These are phyloP conservation scores for Crematogaster levior DNA, from an alignment of 2,888 invertebrate genomes.

Conservation along the genomic window DNA sequence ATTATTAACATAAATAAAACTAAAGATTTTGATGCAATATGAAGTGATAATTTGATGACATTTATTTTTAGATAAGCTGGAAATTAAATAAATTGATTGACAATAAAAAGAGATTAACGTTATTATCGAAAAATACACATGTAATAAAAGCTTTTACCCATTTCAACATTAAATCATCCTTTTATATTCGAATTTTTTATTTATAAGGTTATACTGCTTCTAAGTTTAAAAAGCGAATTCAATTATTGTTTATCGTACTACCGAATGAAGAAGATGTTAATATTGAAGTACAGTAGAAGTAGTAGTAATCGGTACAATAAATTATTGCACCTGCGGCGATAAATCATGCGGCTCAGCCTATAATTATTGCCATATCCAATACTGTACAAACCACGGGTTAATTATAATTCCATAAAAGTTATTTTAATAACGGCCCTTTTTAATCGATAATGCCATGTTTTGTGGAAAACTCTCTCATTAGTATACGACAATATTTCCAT, in stretches of 20 bases:
- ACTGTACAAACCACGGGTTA: slow-evolving; percentile 45
- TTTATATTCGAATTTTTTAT: background rate
- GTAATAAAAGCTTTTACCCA: background rate
- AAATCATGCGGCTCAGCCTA: slow-evolving; percentile 66
- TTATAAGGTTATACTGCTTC: background rate
- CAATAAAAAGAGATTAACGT: background rate
- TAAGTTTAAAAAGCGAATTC: slow-evolving; percentile 17
- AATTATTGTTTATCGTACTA: slow-evolving; percentile 56
- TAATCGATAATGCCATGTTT: slow-evolving; percentile 36
- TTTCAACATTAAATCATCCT: background rate
- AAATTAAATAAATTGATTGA: background rate
- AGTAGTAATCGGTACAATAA: slow-evolving; percentile 68
- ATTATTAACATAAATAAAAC: background rate
- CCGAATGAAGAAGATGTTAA: slow-evolving; percentile 67
- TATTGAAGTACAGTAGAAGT: slow-evolving; percentile 43
- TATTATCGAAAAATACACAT: slow-evolving; percentile 1
- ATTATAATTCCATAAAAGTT: slow-evolving; percentile 60
- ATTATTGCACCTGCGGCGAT: slow-evolving; percentile 71
- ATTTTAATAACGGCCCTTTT: slow-evolving; percentile 31
- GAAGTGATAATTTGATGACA: background rate
- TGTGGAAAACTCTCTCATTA: slow-evolving; percentile 21
- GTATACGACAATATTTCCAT: slow-evolving; percentile 32
- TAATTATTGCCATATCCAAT: slow-evolving; percentile 65
- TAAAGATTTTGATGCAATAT: background rate
- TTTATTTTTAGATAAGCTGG: background rate